These are phyloP conservation scores for Eulithis prunata DNA, from an alignment of 2,888 invertebrate genomes.

Conservation along the genomic window DNA sequence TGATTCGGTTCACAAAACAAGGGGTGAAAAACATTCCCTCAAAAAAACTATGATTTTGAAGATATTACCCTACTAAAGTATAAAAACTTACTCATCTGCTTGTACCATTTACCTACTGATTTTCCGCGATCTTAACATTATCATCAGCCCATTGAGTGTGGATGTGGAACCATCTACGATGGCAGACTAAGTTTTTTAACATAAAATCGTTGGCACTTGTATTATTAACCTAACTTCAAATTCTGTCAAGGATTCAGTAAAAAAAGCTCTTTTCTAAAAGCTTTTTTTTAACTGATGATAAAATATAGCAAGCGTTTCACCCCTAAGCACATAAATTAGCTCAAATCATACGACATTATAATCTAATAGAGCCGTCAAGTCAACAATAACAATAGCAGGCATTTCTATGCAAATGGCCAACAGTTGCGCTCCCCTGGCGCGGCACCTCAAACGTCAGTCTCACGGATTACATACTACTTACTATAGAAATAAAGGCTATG, in stretches of 20 bases:
- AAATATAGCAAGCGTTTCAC: neutral
- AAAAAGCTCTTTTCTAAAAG: no score
- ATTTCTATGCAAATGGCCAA: constrained; percentile 69
- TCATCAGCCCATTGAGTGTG: no score
- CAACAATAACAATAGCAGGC: constrained; percentile 47
- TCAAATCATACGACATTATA: constrained; percentile 19
- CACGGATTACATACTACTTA: constrained; percentile 18
- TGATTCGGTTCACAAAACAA: constrained; percentile 48
- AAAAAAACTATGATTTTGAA: neutral
- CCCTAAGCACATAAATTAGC: constrained; percentile 12
- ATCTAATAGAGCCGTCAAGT: constrained; percentile 27
- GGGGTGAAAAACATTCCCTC: constrained; percentile 15
- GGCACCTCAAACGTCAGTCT: constrained; percentile 63
- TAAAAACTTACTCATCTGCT: no score
- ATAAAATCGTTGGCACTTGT: no score
- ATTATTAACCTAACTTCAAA: no score
- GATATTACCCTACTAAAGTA: no score
- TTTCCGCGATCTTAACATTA: no score
- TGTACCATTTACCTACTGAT: no score
- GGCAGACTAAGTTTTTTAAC: no score
- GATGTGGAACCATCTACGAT: no score
- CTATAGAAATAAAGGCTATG: constrained; percentile 37
- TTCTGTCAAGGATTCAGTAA: no score
- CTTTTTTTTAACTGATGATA: neutral
- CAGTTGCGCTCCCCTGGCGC: constrained; percentile 67